A percentile compares a stretch with the other conserved stretches of the same genome.
Evolutionary conservation across 1,140 invertebrate genomes (phyloP).

Genomic region (Mizuhopecten yessoensis): DNA sequence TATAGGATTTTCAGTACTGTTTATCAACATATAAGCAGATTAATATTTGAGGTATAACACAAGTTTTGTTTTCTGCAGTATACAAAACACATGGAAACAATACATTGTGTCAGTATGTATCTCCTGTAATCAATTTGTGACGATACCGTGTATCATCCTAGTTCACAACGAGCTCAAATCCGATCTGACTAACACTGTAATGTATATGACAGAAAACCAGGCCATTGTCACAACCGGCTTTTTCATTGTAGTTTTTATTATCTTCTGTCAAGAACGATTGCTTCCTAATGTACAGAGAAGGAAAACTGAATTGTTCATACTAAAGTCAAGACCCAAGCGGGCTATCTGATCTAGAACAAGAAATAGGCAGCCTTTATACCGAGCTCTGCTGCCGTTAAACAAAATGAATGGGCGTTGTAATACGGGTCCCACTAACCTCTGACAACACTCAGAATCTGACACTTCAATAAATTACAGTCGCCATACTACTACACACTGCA

Average conservation of each 20-base stretch:
- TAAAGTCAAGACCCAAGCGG: neutral
- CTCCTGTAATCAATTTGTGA: neutral
- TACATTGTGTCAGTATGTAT: no score
- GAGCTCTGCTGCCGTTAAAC: neutral
- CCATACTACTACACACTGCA: neutral
- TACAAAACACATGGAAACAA: no score
- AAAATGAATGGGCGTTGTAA: slow-evolving; percentile 10
- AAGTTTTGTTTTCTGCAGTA: no score
- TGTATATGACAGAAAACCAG: neutral
- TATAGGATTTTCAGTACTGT: no score
- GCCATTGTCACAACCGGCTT: neutral
- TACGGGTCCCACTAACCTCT: slow-evolving; percentile 8
- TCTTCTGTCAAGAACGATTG: slow-evolving; percentile 1
- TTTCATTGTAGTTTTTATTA: neutral
- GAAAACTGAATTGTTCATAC: slow-evolving; percentile 6
- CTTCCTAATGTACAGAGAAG: slow-evolving; percentile 13
- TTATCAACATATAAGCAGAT: no score
- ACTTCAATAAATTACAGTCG: slow-evolving; percentile 23
- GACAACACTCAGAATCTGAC: neutral
- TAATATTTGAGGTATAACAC: no score
- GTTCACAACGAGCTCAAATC: neutral
- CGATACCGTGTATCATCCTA: neutral
- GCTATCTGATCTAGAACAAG: slow-evolving; percentile 37
- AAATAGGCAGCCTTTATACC: neutral
- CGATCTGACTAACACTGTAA: neutral